Evolutionary conservation across 2,113 vertebrate species (phyloP).

Genomic region (Lepus americanus): DNA sequence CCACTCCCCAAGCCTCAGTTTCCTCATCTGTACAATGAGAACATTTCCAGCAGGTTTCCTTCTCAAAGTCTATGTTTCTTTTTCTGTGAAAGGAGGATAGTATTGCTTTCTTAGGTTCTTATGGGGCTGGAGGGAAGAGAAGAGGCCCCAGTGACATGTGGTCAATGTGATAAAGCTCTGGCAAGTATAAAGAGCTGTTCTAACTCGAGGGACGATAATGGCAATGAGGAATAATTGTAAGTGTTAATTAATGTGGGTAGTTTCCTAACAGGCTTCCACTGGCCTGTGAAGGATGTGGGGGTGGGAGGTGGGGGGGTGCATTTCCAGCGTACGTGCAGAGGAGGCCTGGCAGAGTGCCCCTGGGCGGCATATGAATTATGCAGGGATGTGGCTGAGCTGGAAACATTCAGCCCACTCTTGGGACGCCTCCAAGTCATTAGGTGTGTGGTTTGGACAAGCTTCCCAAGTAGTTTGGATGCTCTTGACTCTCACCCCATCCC

Average conservation of each 20-base stretch:
- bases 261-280: conserved; percentile 25
- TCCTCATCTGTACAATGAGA: conserved; percentile 6
- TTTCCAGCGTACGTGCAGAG: not conserved
- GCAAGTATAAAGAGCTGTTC: not conserved
- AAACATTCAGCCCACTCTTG: conserved; percentile 9
- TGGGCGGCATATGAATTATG: not conserved
- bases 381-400: not conserved
- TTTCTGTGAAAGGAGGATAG: not conserved
- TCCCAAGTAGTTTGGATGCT: not conserved
- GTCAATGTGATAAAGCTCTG: conserved; percentile 39
- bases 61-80: conserved; percentile 22
- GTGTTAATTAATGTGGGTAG: not conserved
- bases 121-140: not conserved
- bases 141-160: not conserved
- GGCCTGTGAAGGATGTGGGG: not conserved
- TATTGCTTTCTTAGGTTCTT: conserved; percentile 27
- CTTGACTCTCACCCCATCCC: not conserved
- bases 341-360: not conserved
- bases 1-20: conserved; percentile 33
- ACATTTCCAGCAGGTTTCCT: conserved; percentile 20
- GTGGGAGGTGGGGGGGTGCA: not conserved
- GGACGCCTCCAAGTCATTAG: conserved; percentile 31
- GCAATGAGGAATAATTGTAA: not conserved
- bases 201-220: not conserved
- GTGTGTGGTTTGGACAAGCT: conserved; percentile 35